Percentiles rank a stretch among this genome's conserved stretches.
Conservation (phyloP, 1,140 invertebrate species). For the Calephelis virginiensis region DNA sequence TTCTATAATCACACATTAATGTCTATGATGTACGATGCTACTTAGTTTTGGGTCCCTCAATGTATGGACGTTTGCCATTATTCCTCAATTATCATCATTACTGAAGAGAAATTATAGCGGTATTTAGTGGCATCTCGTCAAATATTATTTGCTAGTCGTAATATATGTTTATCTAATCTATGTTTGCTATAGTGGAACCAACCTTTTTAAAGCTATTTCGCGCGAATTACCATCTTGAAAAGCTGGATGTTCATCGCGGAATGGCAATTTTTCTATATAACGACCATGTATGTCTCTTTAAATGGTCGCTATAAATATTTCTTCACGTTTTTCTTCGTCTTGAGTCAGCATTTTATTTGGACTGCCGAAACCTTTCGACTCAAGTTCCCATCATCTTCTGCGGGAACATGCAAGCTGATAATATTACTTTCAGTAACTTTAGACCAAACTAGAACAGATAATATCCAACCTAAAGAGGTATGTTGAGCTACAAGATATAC, state of each 20-base stretch:
- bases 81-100: too few species aligned
- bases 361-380: neutral
- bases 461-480: slow-evolving; percentile 7
- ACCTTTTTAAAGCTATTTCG: neutral
- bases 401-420: neutral
- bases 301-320: neutral
- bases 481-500: neutral
- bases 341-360: neutral
- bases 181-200: too few species aligned
- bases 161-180: too few species aligned
- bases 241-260: neutral
- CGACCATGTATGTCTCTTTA: neutral
- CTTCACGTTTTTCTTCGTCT: neutral
- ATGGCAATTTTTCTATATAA: neutral
- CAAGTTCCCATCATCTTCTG: neutral
- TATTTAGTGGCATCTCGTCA: too few species aligned
- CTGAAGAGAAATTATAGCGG: too few species aligned
- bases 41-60: too few species aligned
- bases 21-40: too few species aligned
- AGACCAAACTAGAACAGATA: neutral
- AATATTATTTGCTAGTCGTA: too few species aligned
- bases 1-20: too few species aligned
- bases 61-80: too few species aligned
- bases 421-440: neutral
- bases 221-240: neutral